phyloP scores from a whole-genome alignment of 2,797 vertebrate species.

The Epinephelus awoara region DNA sequence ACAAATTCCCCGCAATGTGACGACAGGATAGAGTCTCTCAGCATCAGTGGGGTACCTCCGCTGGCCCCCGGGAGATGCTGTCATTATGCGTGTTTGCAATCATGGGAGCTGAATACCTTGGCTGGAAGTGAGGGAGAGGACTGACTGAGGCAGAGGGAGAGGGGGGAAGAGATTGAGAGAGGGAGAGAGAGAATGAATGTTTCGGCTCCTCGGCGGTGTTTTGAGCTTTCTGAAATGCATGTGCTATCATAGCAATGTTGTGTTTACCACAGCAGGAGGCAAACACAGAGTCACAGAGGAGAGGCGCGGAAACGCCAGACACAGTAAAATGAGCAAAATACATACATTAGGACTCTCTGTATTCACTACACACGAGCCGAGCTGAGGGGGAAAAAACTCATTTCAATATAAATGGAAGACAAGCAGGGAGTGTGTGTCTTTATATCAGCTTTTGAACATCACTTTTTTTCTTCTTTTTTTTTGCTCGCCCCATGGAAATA shows the following conservation, averaged over 20 bases:
- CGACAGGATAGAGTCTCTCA: slow-evolving; percentile 84
- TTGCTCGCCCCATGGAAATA: slow-evolving; percentile 81
- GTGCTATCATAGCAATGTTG: slow-evolving; percentile 85
- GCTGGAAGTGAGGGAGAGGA: slow-evolving; percentile 81
- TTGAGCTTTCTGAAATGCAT: slow-evolving; percentile 86
- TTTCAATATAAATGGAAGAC: slow-evolving; percentile 91
- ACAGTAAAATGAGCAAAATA: slow-evolving; percentile 89
- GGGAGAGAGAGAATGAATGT: slow-evolving; percentile 69
- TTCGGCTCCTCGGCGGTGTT: slow-evolving; percentile 79
- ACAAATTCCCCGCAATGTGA: slow-evolving; percentile 83
- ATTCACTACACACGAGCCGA: slow-evolving; percentile 79
- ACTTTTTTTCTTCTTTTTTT: slow-evolving; percentile 60
- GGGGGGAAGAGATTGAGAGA: slow-evolving; percentile 36
- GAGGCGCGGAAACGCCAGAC: slow-evolving; percentile 82
- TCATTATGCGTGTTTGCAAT: slow-evolving; percentile 93
- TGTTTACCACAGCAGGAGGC: slow-evolving; percentile 89
- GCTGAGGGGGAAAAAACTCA: slow-evolving; percentile 77
- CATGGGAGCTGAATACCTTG: slow-evolving; percentile 88
- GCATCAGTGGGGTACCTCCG: slow-evolving; percentile 90
- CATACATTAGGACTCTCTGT: slow-evolving; percentile 87
- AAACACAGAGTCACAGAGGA: slow-evolving; percentile 83
- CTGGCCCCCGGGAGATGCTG: slow-evolving; percentile 91
- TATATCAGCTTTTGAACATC: slow-evolving; percentile 86
- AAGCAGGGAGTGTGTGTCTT: slow-evolving; percentile 83
- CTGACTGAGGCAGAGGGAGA: slow-evolving; percentile 58